These are phyloP conservation scores for Sympetrum striolatum DNA, from an alignment of 2,888 invertebrate species.

Conservation along the genomic window DNA sequence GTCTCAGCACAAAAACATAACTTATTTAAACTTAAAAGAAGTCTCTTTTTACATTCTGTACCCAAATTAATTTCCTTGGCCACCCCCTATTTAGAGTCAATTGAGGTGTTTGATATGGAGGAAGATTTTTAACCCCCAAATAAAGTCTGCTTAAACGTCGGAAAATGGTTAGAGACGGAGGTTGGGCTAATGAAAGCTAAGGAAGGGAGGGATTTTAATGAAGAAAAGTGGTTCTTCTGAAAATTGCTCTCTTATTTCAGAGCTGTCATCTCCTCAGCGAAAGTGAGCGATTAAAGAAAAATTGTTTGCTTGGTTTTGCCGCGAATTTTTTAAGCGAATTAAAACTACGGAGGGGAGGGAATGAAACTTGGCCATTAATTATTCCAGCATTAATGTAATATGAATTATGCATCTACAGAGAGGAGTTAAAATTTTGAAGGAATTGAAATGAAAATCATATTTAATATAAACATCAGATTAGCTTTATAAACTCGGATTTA, in stretches of 20 bases:
- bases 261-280: background rate
- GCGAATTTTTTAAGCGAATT: no score
- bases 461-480: no score
- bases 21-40: no score
- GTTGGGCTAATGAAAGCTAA: background rate
- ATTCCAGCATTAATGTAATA: no score
- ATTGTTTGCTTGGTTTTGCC: background rate
- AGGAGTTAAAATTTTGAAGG: no score
- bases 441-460: no score
- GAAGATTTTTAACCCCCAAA: background rate
- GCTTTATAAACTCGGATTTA: no score
- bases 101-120: background rate
- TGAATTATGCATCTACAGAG: no score
- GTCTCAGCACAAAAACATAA: no score
- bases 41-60: no score
- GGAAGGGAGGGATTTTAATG: background rate
- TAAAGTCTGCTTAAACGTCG: background rate
- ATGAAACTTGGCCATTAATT: background rate
- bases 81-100: background rate
- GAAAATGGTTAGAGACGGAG: background rate
- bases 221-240: background rate
- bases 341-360: background rate
- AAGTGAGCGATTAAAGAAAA: background rate
- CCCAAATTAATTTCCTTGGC: no score
- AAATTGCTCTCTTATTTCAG: background rate